A percentile compares a stretch with the other conserved stretches of the same genome.
phyloP scores from a whole-genome alignment of 2,797 vertebrate genomes.

The Allobates femoralis region DNA sequence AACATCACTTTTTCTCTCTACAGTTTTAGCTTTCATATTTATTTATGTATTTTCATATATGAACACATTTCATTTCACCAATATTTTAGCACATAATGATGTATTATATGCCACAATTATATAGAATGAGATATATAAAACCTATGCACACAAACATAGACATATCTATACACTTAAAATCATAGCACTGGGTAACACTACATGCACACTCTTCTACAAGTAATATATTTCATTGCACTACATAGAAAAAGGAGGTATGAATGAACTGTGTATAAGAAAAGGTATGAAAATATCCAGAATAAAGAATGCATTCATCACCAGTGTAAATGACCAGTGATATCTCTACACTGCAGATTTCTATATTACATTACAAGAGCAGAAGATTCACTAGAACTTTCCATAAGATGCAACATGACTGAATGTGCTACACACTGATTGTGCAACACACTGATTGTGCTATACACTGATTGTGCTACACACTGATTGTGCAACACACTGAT shows the following conservation, averaged over 20 bases:
- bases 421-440: not conserved
- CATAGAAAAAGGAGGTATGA: not conserved
- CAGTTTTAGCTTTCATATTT: too few species aligned
- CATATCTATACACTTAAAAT: too few species aligned
- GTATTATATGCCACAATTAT: too few species aligned
- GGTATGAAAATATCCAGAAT: not conserved
- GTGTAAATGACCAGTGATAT: not conserved
- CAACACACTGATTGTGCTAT: not conserved
- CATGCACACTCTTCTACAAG: too few species aligned
- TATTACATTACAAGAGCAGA: not conserved
- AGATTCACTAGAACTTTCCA: not conserved
- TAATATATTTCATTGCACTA: not conserved
- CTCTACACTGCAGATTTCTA: not conserved
- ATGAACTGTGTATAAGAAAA: not conserved
- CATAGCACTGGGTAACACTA: too few species aligned
- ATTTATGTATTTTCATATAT: too few species aligned
- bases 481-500: not conserved
- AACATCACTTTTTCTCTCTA: too few species aligned
- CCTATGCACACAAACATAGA: too few species aligned
- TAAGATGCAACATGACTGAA: too few species aligned
- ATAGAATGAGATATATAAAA: too few species aligned
- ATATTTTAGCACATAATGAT: too few species aligned
- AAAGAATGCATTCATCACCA: not conserved
- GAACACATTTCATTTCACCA: too few species aligned
- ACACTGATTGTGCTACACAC: not conserved